Evolutionary conservation across 2,113 vertebrate genomes (phyloP), one percentile per base, ranked within the genome.

Genomic region (Sylvilagus bachmani): DNA sequence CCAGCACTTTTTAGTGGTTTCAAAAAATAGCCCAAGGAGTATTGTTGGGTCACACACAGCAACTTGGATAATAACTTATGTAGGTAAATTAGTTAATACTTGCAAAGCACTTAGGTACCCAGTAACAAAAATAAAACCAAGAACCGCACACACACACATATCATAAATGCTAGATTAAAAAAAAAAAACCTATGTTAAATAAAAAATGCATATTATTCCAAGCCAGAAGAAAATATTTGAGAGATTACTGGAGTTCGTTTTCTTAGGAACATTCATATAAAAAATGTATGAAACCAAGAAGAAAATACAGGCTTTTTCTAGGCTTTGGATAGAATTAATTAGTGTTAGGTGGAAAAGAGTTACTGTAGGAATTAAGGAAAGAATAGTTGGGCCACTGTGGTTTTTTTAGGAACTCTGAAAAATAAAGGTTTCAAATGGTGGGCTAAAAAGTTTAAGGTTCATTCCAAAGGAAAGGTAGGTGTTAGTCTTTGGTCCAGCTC

Each of bases 241-340:
- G 21, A 31, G 29, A 51, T 92, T 86, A 62, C 29, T 91, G 16
- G 49, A 79, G 19, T 33, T 67, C 88, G 44, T 97, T 90, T 66
- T 10, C 66, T 94, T 90, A 38, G 49, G 89, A 80, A 70, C 55
- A 58, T 58, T 17, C 19, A 58, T 58, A 16, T 6, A 58, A 58
- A 58, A 58, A 58, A 14, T 75, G 5, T 27, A 55, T 88, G 22
- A 75, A 74, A 62, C 70, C n/a, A 19, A 89, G 24, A 93, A 95
- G 71, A 93, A 96, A 83, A 82, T 78, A 19, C 16, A 75, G 69
- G 11, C 58, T 67, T 74, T 93, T 25, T 13, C 44, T 5, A 67
- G 22, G 88, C 82, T 90, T 84, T 90, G 71, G 71, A 84, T 61
- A 97, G 53, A 87, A 78, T 66, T 88, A 82, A 82, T 95, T 92